A percentile compares a stretch with the other conserved stretches of the same genome.
Evolutionary conservation across 1,140 invertebrate species (phyloP).

Genomic region (Diploscapter pachys): DNA sequence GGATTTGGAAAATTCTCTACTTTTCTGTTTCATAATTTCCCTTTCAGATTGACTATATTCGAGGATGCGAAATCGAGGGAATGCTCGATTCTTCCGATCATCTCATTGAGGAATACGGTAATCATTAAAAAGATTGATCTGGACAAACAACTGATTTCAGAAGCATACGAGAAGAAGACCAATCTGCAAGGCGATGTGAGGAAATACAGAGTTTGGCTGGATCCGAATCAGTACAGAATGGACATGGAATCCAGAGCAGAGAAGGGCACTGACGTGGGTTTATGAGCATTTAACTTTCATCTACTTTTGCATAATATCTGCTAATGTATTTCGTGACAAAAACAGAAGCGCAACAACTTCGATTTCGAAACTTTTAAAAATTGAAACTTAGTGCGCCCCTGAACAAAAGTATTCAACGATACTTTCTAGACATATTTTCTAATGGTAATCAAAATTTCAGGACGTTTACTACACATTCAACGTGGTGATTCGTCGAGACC

Average conservation of each 20-base stretch:
- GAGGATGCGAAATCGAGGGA: conserved; percentile 97
- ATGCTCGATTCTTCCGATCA: conserved; percentile 93
- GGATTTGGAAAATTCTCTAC: too few species aligned
- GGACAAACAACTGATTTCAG: conserved; percentile 8
- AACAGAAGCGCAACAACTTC: too few species aligned
- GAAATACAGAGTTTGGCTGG: conserved; percentile 87
- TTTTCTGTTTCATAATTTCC: too few species aligned
- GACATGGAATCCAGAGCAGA: conserved; percentile 76
- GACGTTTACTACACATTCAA: conserved; percentile 97
- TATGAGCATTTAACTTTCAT: background rate
- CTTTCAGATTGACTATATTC: conserved; percentile 76
- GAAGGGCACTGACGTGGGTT: conserved; percentile 66
- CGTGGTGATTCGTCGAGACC: conserved; percentile 90
- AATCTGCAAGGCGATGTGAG: conserved; percentile 70
- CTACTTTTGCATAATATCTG: too few species aligned
- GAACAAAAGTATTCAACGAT: too few species aligned
- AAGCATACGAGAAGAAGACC: conserved; percentile 25
- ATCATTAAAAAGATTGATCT: conserved; percentile 10
- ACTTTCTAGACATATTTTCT: too few species aligned
- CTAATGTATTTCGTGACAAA: too few species aligned
- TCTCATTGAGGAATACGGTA: conserved; percentile 83
- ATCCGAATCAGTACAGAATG: conserved; percentile 79
- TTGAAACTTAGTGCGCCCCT: too few species aligned
- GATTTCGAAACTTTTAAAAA: too few species aligned
- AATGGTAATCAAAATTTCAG: conserved; percentile 58